Evolutionary conservation across 2,113 vertebrate species (phyloP).

Genomic region (Otolemur garnettii): DNA sequence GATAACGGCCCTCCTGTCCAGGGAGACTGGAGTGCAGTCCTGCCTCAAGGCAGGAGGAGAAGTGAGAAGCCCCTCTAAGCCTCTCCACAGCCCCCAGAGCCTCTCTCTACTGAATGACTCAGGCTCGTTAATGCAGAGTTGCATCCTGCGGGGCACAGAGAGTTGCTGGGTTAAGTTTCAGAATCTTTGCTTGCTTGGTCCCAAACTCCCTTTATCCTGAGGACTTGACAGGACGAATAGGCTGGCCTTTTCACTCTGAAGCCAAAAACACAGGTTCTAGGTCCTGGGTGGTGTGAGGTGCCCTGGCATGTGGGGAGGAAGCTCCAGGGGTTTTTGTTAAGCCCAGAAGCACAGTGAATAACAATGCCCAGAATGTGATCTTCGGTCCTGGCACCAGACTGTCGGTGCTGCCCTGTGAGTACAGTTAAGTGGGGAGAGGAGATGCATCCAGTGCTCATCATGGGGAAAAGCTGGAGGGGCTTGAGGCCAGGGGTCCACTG

Average conservation of each 20-base stretch:
- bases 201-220: slow-evolving; percentile 58
- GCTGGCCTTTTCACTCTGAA: slow-evolving; percentile 28
- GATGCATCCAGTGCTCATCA: accelerated
- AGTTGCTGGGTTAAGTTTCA: background rate
- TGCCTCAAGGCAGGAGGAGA: slow-evolving; percentile 42
- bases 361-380: background rate
- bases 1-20: slow-evolving; percentile 64
- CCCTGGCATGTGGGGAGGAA: background rate
- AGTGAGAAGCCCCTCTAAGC: slow-evolving; percentile 52
- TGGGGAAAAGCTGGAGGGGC: background rate
- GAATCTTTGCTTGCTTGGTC: slow-evolving; percentile 8
- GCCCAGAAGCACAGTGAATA: slow-evolving; percentile 71
- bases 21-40: slow-evolving; percentile 52
- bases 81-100: slow-evolving; percentile 44
- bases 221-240: background rate
- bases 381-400: slow-evolving; percentile 78
- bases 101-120: slow-evolving; percentile 5
- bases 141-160: background rate
- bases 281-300: background rate
- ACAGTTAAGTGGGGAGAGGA: background rate
- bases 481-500: background rate
- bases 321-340: slow-evolving; percentile 68
- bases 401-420: slow-evolving; percentile 81
- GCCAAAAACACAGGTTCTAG: background rate
- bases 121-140: slow-evolving; percentile 32